These are phyloP conservation scores for Phyllostomus hastatus DNA, from an alignment of 2,113 vertebrate species.

Conservation along the genomic window DNA sequence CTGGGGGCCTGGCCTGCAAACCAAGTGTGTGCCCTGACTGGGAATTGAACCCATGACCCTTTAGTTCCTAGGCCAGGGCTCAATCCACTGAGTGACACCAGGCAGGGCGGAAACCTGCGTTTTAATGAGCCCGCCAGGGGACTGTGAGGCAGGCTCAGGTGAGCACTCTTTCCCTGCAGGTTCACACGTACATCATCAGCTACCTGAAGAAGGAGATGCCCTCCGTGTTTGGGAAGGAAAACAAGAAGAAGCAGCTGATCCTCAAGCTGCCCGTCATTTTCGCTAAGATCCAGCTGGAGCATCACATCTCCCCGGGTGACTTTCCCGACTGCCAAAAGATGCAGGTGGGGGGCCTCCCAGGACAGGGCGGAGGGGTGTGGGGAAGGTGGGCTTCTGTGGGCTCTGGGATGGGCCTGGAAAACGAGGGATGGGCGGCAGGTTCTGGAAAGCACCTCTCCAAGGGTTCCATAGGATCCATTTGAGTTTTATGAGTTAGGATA, in stretches of 20 bases:
- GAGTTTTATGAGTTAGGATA: neutral
- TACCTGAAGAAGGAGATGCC: slow-evolving; percentile 95
- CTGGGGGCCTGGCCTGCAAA: neutral
- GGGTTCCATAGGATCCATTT: neutral
- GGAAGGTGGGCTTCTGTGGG: neutral
- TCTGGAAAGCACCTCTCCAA: neutral
- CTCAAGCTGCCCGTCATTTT: slow-evolving; percentile 91
- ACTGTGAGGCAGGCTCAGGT: neutral
- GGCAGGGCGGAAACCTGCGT: neutral
- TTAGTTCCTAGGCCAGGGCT: too few relatives aligned
- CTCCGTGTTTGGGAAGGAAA: slow-evolving; percentile 91
- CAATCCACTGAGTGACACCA: neutral
- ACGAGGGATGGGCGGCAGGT: neutral
- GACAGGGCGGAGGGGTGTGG: accelerated
- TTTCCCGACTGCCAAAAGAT: slow-evolving; percentile 93
- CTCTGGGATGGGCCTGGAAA: neutral
- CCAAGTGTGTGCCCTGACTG: neutral
- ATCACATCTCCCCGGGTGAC: slow-evolving; percentile 93
- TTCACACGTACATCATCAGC: slow-evolving; percentile 93
- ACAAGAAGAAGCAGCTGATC: slow-evolving; percentile 94
- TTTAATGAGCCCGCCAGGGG: accelerated
- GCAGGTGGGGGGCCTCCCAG: slow-evolving; percentile 83
- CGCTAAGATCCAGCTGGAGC: slow-evolving; percentile 91
- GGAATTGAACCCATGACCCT: neutral
- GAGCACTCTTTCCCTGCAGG: slow-evolving; percentile 73